Percentiles rank a stretch among this genome's conserved stretches.
Evolutionary conservation across 2,797 vertebrate species (phyloP).

Genomic region (Rhinogobio ventralis): DNA sequence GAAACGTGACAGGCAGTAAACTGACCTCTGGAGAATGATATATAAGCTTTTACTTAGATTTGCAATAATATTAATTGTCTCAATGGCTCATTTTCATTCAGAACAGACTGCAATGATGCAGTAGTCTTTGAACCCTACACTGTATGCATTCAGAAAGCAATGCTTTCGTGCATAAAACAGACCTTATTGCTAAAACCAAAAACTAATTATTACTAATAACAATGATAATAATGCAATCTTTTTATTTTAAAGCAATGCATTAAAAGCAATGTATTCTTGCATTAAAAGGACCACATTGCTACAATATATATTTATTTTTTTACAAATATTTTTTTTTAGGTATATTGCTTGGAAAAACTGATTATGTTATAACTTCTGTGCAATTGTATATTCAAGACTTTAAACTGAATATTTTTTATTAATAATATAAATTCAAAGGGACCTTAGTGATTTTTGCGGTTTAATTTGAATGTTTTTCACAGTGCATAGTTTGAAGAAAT

Average conservation of each 20-base stretch:
- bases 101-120: not conserved
- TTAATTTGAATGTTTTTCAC: not conserved
- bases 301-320: too few species aligned
- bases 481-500: not conserved
- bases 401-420: not conserved
- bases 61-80: constrained; percentile 20
- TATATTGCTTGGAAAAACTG: not conserved
- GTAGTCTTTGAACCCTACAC: not conserved
- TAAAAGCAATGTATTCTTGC: not conserved
- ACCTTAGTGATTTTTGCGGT: not conserved
- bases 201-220: not conserved
- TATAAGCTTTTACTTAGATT: not conserved
- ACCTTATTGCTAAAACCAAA: not conserved
- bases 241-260: not conserved
- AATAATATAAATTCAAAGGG: not conserved
- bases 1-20: not conserved
- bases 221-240: not conserved
- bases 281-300: not conserved
- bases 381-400: not conserved
- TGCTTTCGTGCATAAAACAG: not conserved
- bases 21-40: constrained; percentile 1
- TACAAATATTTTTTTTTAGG: not conserved
- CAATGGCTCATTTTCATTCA: constrained; percentile 13
- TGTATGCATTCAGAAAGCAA: not conserved
- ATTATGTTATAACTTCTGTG: not conserved